Conservation (phyloP, 2,797 vertebrate genomes). For the Monodelphis domestica region DNA sequence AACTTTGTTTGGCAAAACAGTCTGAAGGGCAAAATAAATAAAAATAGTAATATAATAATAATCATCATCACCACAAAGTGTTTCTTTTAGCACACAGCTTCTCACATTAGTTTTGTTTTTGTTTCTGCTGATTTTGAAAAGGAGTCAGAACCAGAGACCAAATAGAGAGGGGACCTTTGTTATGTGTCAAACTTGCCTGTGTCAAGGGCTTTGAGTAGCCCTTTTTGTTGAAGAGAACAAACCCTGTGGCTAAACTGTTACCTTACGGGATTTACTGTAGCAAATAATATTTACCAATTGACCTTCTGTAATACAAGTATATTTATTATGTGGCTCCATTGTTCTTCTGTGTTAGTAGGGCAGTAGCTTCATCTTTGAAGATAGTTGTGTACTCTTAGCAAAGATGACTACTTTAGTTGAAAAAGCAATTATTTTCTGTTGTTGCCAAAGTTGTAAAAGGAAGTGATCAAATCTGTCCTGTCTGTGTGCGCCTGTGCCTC, state of each 20-base stretch:
- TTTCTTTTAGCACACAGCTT: constrained; percentile 37
- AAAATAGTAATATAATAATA: no score
- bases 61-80: neutral
- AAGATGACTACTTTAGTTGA: constrained; percentile 77
- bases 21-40: neutral
- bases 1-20: constrained; percentile 33
- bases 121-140: constrained; percentile 48
- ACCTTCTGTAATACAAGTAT: constrained; percentile 78
- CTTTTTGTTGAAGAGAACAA: constrained; percentile 78
- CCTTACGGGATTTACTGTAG: constrained; percentile 84
- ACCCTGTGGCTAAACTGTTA: constrained; percentile 81
- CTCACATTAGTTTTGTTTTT: constrained; percentile 2
- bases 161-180: constrained; percentile 47
- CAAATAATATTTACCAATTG: constrained; percentile 82
- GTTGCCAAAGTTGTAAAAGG: constrained; percentile 56
- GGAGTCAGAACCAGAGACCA: constrained; percentile 13
- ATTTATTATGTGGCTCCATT: constrained; percentile 79
- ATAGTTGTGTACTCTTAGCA: constrained; percentile 80
- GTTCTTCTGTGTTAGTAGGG: constrained; percentile 78
- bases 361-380: constrained; percentile 75
- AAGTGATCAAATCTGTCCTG: constrained; percentile 73
- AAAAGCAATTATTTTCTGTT: constrained; percentile 62
- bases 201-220: constrained; percentile 70
- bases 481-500: constrained; percentile 70
- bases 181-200: constrained; percentile 51